phyloP scores from a whole-genome alignment of 2,888 invertebrate species.

The Esperia sulphurella region DNA sequence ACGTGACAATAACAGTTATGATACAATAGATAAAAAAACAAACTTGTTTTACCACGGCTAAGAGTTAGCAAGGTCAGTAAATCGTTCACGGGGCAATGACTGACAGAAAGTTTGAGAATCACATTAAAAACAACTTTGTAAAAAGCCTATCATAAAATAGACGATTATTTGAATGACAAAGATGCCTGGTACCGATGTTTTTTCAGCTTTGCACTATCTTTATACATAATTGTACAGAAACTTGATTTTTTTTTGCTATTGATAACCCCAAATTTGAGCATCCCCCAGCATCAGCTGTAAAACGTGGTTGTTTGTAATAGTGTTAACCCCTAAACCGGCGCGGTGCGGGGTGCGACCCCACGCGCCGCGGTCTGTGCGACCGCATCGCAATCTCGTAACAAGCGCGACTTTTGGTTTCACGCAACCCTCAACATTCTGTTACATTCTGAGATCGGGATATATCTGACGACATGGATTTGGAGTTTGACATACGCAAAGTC shows the following conservation, averaged over 20 bases:
- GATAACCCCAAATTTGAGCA: not conserved
- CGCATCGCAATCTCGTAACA: slow-evolving; percentile 38
- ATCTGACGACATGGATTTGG: slow-evolving; percentile 21
- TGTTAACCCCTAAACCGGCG: slow-evolving; percentile 29
- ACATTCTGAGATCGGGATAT: slow-evolving; percentile 17
- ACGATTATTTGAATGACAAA: too few relatives aligned
- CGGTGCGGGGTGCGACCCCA: slow-evolving; percentile 40
- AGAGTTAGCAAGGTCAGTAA: too few relatives aligned
- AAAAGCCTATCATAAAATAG: too few relatives aligned
- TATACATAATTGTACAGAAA: too few relatives aligned
- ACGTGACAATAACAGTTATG: too few relatives aligned
- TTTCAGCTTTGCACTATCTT: too few relatives aligned
- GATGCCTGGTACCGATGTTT: too few relatives aligned
- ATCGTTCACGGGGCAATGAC: too few relatives aligned
- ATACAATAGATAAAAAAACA: too few relatives aligned
- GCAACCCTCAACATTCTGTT: slow-evolving; percentile 20
- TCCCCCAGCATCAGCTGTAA: slow-evolving; percentile 6
- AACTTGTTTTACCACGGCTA: too few relatives aligned
- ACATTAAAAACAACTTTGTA: too few relatives aligned
- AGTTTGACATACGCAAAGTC: not conserved
- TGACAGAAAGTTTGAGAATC: too few relatives aligned
- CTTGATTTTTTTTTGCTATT: not conserved
- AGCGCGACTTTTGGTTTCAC: slow-evolving; percentile 44
- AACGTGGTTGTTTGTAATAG: slow-evolving; percentile 28
- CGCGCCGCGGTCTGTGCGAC: slow-evolving; percentile 16